Evolutionary conservation across 2,113 vertebrate species (phyloP).

Genomic region (Petromus typicus): DNA sequence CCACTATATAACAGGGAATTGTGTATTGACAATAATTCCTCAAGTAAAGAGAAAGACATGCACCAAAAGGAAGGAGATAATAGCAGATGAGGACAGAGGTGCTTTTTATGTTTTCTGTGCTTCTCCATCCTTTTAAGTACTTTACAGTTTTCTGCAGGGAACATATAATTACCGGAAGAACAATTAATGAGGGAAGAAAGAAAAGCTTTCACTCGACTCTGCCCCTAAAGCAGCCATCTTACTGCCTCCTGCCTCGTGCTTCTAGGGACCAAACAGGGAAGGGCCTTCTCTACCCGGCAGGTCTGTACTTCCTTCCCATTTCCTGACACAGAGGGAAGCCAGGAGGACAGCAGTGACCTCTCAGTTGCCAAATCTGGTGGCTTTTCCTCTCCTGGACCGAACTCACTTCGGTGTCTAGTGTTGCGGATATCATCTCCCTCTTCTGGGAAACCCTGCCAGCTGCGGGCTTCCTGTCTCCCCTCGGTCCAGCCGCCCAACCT

Average conservation of each 20-base stretch:
- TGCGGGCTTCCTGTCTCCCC: neutral
- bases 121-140: neutral
- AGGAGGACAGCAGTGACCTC: neutral
- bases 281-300: neutral
- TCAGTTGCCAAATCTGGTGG: neutral
- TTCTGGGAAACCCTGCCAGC: neutral
- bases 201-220: neutral
- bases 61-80: conserved; percentile 39
- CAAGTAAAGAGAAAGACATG: conserved; percentile 27
- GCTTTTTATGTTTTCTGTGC: neutral
- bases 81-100: neutral
- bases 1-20: neutral
- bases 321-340: neutral
- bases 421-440: neutral
- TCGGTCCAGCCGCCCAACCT: neutral
- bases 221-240: conserved; percentile 38
- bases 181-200: neutral
- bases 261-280: neutral
- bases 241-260: neutral
- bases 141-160: neutral
- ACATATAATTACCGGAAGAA: neutral
- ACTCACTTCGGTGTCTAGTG: neutral
- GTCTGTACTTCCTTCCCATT: neutral
- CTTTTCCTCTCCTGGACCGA: neutral
- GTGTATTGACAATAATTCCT: conserved; percentile 6